Evolutionary conservation across 2,888 invertebrate genomes (phyloP).

Genomic region (Gari tellinella): DNA sequence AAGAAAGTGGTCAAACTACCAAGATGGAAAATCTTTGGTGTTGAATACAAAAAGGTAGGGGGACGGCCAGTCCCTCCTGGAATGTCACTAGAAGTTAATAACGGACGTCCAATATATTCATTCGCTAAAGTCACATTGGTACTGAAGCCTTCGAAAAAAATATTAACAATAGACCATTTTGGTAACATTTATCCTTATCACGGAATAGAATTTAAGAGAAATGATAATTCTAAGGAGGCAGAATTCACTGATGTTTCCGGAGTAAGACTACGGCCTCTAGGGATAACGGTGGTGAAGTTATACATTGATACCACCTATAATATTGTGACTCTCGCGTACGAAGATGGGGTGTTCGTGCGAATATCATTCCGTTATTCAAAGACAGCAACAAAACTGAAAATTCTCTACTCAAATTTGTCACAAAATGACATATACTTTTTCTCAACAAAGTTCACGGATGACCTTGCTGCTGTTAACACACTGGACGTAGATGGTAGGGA

Average conservation of each 20-base stretch:
- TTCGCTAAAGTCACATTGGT: conserved; percentile 6
- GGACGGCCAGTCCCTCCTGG: conserved; percentile 4
- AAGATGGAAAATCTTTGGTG: conserved; percentile 17
- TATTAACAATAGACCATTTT: conserved; percentile 23
- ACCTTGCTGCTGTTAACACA: conserved; percentile 31
- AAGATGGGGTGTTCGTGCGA: conserved; percentile 7
- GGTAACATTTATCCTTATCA: conserved; percentile 38
- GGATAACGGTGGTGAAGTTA: conserved; percentile 2
- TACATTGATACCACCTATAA: not conserved
- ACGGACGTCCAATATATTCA: not conserved
- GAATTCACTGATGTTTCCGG: conserved; percentile 10
- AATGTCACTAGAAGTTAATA: conserved; percentile 20
- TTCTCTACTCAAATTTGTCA: conserved; percentile 10
- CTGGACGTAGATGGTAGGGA: not conserved
- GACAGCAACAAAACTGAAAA: conserved; percentile 6
- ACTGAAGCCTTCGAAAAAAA: conserved; percentile 9
- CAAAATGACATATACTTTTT: conserved; percentile 18
- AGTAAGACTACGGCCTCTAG: not conserved
- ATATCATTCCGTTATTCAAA: conserved; percentile 7
- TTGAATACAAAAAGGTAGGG: conserved; percentile 7
- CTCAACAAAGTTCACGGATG: conserved; percentile 30
- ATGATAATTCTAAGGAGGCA: not conserved
- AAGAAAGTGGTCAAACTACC: conserved; percentile 1
- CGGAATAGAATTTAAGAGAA: conserved; percentile 1
- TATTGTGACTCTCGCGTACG: conserved; percentile 9